These are phyloP conservation scores for Hybognathus amarus DNA, from an alignment of 2,797 vertebrate genomes.

Conservation along the genomic window DNA sequence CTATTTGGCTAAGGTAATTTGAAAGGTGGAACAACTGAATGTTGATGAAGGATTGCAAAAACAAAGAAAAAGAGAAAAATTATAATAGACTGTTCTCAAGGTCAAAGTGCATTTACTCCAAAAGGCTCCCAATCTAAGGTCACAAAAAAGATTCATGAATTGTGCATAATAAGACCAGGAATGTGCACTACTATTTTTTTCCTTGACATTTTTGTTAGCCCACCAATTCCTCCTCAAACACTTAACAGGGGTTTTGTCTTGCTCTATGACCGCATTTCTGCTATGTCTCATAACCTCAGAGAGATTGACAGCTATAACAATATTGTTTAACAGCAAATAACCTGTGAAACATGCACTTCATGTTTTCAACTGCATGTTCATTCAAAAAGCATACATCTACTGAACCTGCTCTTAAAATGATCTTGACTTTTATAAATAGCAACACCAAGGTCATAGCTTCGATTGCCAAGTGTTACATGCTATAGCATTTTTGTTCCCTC, in stretches of 20 bases:
- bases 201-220: constrained; percentile 10
- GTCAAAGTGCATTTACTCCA: neutral
- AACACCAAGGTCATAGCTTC: neutral
- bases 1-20: neutral
- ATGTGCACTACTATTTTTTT: neutral
- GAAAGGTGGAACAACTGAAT: neutral
- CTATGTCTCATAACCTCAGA: neutral
- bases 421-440: neutral
- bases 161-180: neutral
- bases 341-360: neutral
- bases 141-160: neutral
- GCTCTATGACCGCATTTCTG: neutral
- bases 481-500: no score
- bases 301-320: neutral
- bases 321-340: neutral
- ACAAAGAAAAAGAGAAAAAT: neutral
- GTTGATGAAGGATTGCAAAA: neutral
- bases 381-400: neutral
- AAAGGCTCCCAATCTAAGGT: neutral
- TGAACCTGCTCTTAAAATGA: neutral
- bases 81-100: neutral
- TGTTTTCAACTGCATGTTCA: neutral
- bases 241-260: neutral
- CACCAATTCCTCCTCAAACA: neutral
- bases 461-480: neutral